Conservation (phyloP, 2,113 vertebrate species). For the Mastomys natalensis region DNA sequence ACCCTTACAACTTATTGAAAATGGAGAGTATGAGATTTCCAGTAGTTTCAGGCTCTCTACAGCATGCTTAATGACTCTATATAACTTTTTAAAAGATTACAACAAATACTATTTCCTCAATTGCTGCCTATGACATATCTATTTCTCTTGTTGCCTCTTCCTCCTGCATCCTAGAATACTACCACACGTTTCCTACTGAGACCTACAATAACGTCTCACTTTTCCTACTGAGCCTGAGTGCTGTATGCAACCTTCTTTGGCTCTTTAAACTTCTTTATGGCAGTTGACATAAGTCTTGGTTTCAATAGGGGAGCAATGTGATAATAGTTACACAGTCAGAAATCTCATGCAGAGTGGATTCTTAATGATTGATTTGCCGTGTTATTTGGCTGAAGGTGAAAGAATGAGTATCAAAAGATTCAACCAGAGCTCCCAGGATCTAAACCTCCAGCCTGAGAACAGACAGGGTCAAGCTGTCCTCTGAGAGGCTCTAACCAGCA, state of each 20-base stretch:
- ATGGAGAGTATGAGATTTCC: neutral
- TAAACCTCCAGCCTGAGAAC: no score
- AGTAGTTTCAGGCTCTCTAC: neutral
- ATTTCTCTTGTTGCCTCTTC: neutral
- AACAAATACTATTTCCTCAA: neutral
- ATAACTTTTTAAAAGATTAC: neutral
- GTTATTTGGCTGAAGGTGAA: neutral
- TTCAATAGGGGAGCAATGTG: neutral
- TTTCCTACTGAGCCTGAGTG: neutral
- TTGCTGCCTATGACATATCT: neutral
- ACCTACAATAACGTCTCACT: neutral
- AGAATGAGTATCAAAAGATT: no score
- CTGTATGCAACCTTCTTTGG: neutral
- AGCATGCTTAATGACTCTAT: neutral
- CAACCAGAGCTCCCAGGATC: no score
- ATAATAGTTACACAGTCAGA: neutral
- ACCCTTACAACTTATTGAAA: no score
- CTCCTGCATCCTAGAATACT: neutral
- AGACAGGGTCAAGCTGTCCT: no score
- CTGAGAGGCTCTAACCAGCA: no score
- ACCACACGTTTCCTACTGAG: neutral
- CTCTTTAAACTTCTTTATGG: neutral
- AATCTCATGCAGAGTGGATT: neutral
- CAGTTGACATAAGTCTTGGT: accelerated
- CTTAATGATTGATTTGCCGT: neutral